These are phyloP conservation scores for Sinosuthora webbiana DNA, from an alignment of 2,113 vertebrate genomes.

Conservation along the genomic window DNA sequence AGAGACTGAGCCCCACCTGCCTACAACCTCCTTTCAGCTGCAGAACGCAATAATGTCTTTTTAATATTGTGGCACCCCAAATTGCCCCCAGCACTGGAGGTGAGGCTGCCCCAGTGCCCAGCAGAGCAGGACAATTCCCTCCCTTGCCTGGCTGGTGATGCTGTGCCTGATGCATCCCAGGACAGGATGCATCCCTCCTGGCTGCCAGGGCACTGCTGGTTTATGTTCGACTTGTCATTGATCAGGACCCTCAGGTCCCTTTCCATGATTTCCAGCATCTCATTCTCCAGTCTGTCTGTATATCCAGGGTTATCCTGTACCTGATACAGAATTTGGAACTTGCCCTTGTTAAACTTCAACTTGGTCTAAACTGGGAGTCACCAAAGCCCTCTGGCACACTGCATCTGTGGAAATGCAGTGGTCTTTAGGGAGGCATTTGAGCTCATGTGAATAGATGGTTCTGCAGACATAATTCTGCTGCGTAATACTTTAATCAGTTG, in stretches of 20 bases:
- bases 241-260: background rate
- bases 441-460: background rate
- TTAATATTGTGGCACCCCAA: background rate
- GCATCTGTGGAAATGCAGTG: background rate
- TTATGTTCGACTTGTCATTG: accelerated
- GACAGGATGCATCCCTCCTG: accelerated
- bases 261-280: accelerated
- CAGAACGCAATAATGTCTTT: background rate
- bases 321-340: background rate
- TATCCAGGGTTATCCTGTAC: background rate
- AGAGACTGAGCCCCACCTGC: background rate
- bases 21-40: background rate
- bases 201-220: background rate
- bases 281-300: accelerated
- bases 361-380: background rate
- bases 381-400: background rate
- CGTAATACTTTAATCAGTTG: background rate
- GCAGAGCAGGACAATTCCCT: background rate
- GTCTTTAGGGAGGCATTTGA: background rate
- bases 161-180: background rate
- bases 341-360: background rate
- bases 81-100: accelerated
- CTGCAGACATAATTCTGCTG: background rate
- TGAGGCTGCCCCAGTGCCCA: accelerated
- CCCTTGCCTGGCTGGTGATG: accelerated